Percentiles rank a stretch among this genome's conserved stretches.
phyloP scores from a whole-genome alignment of 2,113 vertebrate species.

The Pogona vitticeps region DNA sequence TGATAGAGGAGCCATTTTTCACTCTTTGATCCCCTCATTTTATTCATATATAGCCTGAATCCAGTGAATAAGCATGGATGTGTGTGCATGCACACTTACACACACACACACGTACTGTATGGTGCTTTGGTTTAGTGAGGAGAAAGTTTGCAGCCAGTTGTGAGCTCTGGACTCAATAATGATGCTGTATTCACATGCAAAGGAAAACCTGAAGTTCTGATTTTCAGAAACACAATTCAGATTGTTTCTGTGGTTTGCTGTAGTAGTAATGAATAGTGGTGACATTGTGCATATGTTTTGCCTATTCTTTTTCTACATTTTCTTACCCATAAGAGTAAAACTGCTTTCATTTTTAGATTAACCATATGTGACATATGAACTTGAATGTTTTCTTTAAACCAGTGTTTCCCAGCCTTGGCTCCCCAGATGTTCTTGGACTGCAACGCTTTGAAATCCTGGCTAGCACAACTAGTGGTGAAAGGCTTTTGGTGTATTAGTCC shows the following conservation, averaged over 20 bases:
- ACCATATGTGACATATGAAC: background rate
- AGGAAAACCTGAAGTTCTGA: background rate
- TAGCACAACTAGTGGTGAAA: too few species aligned
- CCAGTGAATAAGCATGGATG: slow-evolving; percentile 46
- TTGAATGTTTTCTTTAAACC: too few species aligned
- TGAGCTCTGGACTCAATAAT: background rate
- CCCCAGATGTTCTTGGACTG: too few species aligned
- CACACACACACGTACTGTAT: too few species aligned
- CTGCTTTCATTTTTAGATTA: background rate
- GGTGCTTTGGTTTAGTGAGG: background rate
- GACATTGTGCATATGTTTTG: background rate
- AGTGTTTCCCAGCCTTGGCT: too few species aligned
- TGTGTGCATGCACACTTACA: background rate
- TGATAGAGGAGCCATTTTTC: slow-evolving; percentile 45
- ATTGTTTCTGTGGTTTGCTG: background rate
- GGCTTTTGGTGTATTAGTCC: too few species aligned
- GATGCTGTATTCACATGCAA: background rate
- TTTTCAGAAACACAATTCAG: background rate
- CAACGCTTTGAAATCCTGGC: too few species aligned
- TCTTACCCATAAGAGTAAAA: background rate
- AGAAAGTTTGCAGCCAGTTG: background rate
- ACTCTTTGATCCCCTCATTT: slow-evolving; percentile 52
- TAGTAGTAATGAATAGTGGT: background rate
- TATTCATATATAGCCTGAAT: slow-evolving; percentile 29
- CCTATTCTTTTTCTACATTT: background rate